Base-by-base conservation (phyloP, 2,113 vertebrate species). In the Oostethus manadensis region DNA sequence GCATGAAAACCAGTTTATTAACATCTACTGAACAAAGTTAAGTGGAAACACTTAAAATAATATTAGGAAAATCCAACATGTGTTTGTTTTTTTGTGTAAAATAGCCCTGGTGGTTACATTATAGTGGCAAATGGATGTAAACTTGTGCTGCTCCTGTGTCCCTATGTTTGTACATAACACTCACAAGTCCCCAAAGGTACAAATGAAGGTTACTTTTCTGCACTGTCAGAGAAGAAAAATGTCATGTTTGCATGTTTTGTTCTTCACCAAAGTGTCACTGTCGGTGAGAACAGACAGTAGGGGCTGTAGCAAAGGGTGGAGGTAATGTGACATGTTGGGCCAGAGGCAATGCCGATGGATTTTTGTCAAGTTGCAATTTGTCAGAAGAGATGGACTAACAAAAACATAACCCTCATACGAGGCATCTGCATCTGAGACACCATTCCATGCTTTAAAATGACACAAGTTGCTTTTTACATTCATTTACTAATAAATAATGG, bases 221-320 rank as follows among this genome's bases (percentile, higher is more conserved):
- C 71, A 10, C 55, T 60, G 58, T 79, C 76, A 44, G 51, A 5
- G 20, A 58, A 21, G 23, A 20, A 48, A 71, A 71, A 66, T 71
- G 57, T 73, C 57, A 53, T 16, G 57, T 16, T 70, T 47, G 60
- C 62, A 73, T 60, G n/a, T 49, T 66, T 57, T 66, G 47, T 23
- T 43, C 54, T 49, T 18, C 55, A 54, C 47, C 70, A 46, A 63
- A 79, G 46, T 51, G 62, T 66, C 38, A 42, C 18, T 75, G 76
- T 78, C 70, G 68, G 11, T 42, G 29, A 33, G 29, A 33, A 33
- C 29, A 33, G 29, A 33, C 38, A 42, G 38, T 14, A 13, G 13
- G 11, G 38, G 38, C 11, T 42, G 38, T 14, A 13, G 38, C n/a
- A 66, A 15, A 40, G 18, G 65, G 57, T 73, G 60, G 51, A 55